A percentile compares a stretch with the other conserved stretches of the same genome.
Evolutionary conservation across 2,888 invertebrate genomes (phyloP).

Genomic region (Stegophylla sp.): DNA sequence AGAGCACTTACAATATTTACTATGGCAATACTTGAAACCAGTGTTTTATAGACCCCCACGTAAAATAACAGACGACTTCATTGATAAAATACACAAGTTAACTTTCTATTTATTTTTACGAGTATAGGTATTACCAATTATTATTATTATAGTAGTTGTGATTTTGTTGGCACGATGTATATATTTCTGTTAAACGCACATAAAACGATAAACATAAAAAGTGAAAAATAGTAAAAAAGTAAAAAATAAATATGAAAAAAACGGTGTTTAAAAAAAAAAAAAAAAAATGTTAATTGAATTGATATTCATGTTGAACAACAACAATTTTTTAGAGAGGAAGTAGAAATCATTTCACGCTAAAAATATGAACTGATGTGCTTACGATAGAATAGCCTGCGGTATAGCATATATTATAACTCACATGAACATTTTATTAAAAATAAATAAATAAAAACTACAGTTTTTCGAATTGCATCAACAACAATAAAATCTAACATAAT

Average conservation of each 20-base stretch:
- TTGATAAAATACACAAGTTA: neutral
- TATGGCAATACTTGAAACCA: too few relatives aligned
- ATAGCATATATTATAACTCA: neutral
- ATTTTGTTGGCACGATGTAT: too few relatives aligned
- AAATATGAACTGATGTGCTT: neutral
- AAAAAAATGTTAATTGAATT: neutral
- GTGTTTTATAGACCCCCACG: too few relatives aligned
- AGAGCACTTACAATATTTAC: too few relatives aligned
- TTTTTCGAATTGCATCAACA: constrained; percentile 14
- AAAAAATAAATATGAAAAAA: too few relatives aligned
- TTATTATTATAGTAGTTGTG: too few relatives aligned
- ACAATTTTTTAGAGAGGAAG: constrained; percentile 1
- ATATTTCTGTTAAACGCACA: too few relatives aligned
- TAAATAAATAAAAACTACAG: neutral
- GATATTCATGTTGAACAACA: neutral
- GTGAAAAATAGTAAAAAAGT: neutral
- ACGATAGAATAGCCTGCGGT: neutral
- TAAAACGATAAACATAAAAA: too few relatives aligned
- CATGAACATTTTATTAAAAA: neutral
- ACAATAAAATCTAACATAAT: constrained; percentile 14
- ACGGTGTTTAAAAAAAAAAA: neutral
- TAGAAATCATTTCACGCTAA: neutral
- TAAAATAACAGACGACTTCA: too few relatives aligned
- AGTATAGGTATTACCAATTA: too few relatives aligned
- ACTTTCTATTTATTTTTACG: too few relatives aligned